Conservation (phyloP, 2,797 vertebrate species). For the Ctenosaura bakeri region DNA sequence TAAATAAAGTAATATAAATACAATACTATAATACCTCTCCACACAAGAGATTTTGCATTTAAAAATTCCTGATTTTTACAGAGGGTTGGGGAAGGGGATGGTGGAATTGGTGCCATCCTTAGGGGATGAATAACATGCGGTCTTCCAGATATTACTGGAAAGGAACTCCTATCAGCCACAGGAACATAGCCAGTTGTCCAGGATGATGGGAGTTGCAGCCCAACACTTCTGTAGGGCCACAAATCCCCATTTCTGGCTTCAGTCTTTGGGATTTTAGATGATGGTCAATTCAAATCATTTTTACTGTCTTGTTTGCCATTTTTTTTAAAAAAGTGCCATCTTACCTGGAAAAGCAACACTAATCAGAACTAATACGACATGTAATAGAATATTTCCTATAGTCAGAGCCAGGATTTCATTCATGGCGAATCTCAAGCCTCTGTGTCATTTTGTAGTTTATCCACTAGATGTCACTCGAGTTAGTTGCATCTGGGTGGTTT, state of each 20-base stretch:
- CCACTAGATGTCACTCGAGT: slow-evolving; percentile 1
- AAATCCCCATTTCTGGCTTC: no score
- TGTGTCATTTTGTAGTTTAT: neutral
- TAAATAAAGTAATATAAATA: neutral
- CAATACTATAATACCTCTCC: no score
- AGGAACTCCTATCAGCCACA: no score
- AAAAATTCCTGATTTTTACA: neutral
- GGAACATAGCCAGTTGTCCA: no score
- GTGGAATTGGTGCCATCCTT: neutral
- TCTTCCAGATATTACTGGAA: no score
- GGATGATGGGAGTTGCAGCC: no score
- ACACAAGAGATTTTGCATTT: neutral
- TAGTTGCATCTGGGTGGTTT: neutral
- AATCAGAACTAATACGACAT: neutral
- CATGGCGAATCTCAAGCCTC: neutral
- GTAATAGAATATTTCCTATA: neutral
- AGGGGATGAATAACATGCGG: no score
- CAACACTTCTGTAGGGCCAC: no score
- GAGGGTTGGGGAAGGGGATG: neutral
- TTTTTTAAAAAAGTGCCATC: neutral
- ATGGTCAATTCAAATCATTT: neutral
- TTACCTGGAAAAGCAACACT: neutral
- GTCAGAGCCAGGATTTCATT: slow-evolving; percentile 5
- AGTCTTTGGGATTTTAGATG: neutral
- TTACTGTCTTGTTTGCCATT: neutral